phyloP scores from a whole-genome alignment of 2,797 vertebrate genomes.

The Betta splendens region DNA sequence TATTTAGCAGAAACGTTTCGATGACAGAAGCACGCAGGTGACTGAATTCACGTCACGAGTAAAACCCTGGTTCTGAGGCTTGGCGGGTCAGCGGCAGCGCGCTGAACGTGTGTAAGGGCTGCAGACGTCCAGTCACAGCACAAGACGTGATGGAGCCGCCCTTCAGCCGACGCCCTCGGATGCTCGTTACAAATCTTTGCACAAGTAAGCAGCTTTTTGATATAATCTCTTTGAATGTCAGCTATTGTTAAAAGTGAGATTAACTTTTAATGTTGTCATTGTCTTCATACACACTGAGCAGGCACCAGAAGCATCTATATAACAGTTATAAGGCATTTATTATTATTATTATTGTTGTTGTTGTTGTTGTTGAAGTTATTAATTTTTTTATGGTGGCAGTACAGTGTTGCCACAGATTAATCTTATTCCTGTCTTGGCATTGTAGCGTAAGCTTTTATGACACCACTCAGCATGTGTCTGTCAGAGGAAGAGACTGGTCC shows the following conservation, averaged over 20 bases:
- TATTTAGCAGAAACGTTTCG: constrained; percentile 52
- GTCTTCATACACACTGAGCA: constrained; percentile 13
- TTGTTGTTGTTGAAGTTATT: no score
- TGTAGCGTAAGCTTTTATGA: constrained; percentile 20
- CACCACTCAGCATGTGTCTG: constrained; percentile 34
- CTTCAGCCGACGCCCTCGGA: constrained; percentile 65
- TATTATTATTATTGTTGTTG: not conserved
- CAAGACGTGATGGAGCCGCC: constrained; percentile 14
- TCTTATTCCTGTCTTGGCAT: constrained; percentile 6
- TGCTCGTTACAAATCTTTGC: constrained; percentile 65
- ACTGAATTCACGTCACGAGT: constrained; percentile 32
- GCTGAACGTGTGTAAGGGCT: not conserved
- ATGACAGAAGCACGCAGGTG: constrained; percentile 44
- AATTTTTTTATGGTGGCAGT: not conserved
- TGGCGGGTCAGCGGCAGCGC: constrained; percentile 30
- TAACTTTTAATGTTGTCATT: constrained; percentile 67
- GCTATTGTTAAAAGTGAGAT: constrained; percentile 78
- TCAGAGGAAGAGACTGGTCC: constrained; percentile 28
- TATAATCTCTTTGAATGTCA: constrained; percentile 77
- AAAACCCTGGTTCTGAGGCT: constrained; percentile 33
- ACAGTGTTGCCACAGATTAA: constrained; percentile 1
- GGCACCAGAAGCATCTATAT: not conserved
- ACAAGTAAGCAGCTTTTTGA: constrained; percentile 73
- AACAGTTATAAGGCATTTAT: no score
- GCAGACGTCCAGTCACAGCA: not conserved